Percentiles rank a stretch among this genome's conserved stretches.
Conservation (phyloP, 2,797 vertebrate species). For the Lemur catta region DNA sequence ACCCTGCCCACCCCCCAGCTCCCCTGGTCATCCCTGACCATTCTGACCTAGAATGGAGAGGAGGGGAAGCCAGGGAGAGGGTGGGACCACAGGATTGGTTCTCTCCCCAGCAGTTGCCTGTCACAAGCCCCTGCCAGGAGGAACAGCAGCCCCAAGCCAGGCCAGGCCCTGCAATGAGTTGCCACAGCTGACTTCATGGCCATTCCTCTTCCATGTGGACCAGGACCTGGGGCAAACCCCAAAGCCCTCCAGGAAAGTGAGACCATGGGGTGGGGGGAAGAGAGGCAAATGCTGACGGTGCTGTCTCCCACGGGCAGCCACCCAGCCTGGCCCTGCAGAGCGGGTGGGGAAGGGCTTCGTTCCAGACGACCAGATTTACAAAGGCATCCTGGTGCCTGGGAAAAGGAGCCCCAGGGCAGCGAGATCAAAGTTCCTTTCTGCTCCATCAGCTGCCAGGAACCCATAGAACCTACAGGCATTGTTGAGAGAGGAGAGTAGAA, state of each 20-base stretch:
- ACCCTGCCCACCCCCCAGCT: too few species aligned
- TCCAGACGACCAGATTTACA: conserved; percentile 31
- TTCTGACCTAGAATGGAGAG: neutral
- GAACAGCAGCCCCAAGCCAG: neutral
- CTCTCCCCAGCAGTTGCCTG: neutral
- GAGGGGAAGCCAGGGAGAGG: neutral
- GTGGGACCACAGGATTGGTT: neutral
- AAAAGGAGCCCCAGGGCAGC: conserved; percentile 13
- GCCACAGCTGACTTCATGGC: neutral
- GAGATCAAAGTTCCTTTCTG: conserved; percentile 60
- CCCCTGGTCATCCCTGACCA: neutral
- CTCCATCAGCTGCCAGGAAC: conserved; percentile 37
- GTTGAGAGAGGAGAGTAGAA: neutral
- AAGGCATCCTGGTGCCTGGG: conserved; percentile 10
- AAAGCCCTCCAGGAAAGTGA: neutral
- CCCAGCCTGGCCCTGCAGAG: neutral
- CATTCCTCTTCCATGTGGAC: neutral
- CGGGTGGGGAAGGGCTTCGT: neutral
- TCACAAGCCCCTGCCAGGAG: neutral
- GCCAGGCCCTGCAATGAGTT: neutral
- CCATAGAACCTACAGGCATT: neutral
- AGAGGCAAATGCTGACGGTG: neutral
- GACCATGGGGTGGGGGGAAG: neutral
- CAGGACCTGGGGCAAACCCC: neutral
- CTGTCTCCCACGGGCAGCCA: neutral